These are phyloP conservation scores for Anarrhichthys ocellatus DNA, from an alignment of 2,113 vertebrate species.

Conservation along the genomic window DNA sequence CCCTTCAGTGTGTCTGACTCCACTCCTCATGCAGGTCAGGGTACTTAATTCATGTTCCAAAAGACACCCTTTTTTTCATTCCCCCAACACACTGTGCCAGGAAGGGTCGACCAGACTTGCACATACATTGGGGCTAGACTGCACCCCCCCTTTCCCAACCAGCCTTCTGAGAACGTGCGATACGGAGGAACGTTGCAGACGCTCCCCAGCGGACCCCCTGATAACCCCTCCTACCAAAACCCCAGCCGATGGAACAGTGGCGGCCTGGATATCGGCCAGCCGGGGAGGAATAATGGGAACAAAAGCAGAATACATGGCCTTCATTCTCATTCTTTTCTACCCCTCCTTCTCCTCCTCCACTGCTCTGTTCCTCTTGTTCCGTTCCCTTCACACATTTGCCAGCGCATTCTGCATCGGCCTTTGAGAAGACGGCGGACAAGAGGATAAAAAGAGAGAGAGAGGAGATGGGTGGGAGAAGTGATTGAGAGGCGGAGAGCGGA, in stretches of 20 bases:
- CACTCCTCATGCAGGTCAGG: conserved; percentile 62
- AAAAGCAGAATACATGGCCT: conserved; percentile 69
- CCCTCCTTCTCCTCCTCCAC: conserved; percentile 35
- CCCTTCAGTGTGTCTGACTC: conserved; percentile 41
- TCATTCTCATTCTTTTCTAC: conserved; percentile 45
- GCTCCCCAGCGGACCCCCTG: conserved; percentile 60
- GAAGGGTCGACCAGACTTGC: conserved; percentile 26
- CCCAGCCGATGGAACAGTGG: conserved; percentile 45
- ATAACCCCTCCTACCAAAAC: conserved; percentile 61
- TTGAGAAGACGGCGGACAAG: conserved; percentile 3
- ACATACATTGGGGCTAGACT: conserved; percentile 23
- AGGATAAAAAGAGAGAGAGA: neutral
- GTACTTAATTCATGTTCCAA: conserved; percentile 67
- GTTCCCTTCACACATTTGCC: conserved; percentile 31
- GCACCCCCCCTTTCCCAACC: neutral
- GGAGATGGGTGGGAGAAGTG: conserved; percentile 5
- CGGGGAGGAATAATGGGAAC: conserved; percentile 68
- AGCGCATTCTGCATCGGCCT: conserved; percentile 15
- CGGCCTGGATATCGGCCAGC: conserved; percentile 68
- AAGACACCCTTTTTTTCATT: conserved; percentile 45
- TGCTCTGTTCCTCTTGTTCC: conserved; percentile 39
- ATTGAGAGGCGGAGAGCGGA: conserved; percentile 14
- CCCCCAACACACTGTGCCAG: conserved; percentile 23
- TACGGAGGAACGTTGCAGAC: conserved; percentile 49
- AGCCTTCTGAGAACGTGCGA: conserved; percentile 54